Evolutionary conservation across 2,113 vertebrate species (phyloP).

Genomic region (Pterocles gutturalis): DNA sequence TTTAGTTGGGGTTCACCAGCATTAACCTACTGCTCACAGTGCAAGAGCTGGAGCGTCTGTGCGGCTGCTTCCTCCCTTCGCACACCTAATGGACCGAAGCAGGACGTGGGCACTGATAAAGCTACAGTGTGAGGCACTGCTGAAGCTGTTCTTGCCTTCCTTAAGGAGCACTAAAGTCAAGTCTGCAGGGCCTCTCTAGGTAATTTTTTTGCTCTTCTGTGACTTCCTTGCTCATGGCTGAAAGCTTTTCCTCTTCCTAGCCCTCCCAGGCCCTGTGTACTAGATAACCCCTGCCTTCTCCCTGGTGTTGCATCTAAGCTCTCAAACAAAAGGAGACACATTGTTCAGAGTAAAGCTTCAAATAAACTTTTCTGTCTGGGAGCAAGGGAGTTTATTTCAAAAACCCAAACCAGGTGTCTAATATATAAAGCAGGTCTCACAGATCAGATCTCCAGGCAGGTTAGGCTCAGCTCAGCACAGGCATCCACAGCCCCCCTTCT

Average conservation of each 20-base stretch:
- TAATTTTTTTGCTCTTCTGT: not conserved
- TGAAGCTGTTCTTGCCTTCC: not conserved
- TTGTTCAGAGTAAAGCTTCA: not conserved
- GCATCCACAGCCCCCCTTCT: not conserved
- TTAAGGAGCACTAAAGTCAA: not conserved
- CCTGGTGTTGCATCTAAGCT: not conserved
- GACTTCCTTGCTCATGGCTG: not conserved
- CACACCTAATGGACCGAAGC: not conserved
- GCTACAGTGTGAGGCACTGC: not conserved
- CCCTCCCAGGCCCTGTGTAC: not conserved
- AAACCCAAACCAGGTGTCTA: not conserved
- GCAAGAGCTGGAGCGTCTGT: not conserved
- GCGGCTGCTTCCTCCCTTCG: fast-evolving
- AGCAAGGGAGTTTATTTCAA: not conserved
- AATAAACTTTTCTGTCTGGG: not conserved
- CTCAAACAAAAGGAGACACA: not conserved
- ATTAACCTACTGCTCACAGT: not conserved
- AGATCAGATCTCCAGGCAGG: not conserved
- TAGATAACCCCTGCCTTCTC: not conserved
- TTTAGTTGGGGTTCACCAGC: not conserved
- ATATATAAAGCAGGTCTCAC: not conserved
- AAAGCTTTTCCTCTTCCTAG: not conserved
- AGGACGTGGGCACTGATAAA: not conserved
- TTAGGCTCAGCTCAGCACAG: not conserved
- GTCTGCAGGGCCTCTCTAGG: not conserved